phyloP scores from a whole-genome alignment of 2,113 vertebrate species.

The pig (Sus scrofa) region T2T-Sscrofa CM000826.6:50271501-50272000 shows the following conservation, averaged over 20 bases:
- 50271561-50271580: neutral
- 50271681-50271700: too few species aligned
- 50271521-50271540: neutral
- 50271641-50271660: neutral
- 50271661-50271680: too few species aligned
- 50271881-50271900: too few species aligned
- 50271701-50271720: too few species aligned
- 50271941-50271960: too few species aligned
- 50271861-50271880: neutral
- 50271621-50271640: neutral
- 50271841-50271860: accelerated
- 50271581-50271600: accelerated
- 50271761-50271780: neutral
- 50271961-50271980: too few species aligned
- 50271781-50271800: too few species aligned
- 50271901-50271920: too few species aligned
- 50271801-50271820: neutral
- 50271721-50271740: neutral
- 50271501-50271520: neutral
- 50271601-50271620: accelerated
- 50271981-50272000: too few species aligned
- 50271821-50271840: accelerated
- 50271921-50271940: too few species aligned
- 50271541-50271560: neutral
- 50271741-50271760: neutral